Conservation (phyloP, 37 sponge, comb jelly and placozoan species). For the Beroe ovata region DNA sequence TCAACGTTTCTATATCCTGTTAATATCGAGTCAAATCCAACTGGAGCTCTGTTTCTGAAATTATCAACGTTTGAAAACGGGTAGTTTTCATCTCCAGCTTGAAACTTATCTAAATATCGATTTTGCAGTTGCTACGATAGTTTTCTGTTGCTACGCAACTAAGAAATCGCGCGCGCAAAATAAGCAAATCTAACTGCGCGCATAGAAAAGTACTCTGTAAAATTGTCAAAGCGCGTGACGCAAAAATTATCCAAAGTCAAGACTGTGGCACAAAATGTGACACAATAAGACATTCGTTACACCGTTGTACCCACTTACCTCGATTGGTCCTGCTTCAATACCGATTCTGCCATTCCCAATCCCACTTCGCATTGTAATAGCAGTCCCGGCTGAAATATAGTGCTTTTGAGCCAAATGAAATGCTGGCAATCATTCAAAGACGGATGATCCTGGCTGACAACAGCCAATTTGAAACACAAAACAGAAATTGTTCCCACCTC, state of each 20-base stretch:
- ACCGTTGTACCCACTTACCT: too few relatives aligned
- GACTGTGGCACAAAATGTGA: too few relatives aligned
- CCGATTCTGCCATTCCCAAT: constrained; percentile 42
- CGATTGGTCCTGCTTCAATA: constrained; percentile 32
- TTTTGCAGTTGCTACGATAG: constrained; percentile 1
- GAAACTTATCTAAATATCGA: too few relatives aligned
- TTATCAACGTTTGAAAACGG: not conserved
- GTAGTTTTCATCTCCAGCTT: too few relatives aligned
- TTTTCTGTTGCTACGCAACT: not conserved
- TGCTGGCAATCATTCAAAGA: too few relatives aligned
- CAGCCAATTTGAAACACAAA: too few relatives aligned
- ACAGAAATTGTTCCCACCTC: not conserved
- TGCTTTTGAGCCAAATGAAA: too few relatives aligned
- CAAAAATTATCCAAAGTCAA: too few relatives aligned
- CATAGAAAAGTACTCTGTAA: not conserved
- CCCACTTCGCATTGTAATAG: constrained; percentile 61
- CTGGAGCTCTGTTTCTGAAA: constrained; percentile 55
- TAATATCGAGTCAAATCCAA: constrained; percentile 49
- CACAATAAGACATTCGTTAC: too few relatives aligned
- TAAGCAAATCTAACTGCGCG: not conserved
- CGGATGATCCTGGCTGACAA: too few relatives aligned
- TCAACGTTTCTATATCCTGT: constrained; percentile 61
- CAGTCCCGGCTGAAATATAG: constrained; percentile 46
- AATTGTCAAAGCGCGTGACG: not conserved
- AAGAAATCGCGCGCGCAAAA: not conserved